Evolutionary conservation across 2,888 invertebrate species (phyloP), one percentile per base, ranked within the genome.

Genomic region (Didymodactylos carnosus): DNA sequence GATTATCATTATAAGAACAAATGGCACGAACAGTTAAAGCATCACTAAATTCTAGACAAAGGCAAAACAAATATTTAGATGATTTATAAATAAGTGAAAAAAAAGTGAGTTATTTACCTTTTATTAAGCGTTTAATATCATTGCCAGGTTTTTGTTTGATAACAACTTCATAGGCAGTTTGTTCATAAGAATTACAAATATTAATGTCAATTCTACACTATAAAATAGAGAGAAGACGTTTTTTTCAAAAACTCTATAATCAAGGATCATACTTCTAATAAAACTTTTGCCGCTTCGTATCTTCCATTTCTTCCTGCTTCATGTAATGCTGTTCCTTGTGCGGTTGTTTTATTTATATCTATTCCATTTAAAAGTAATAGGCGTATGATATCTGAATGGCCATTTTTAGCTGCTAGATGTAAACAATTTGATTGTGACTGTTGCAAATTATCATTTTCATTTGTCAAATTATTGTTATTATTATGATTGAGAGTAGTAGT

Each of bases 101-200:
- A 23, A 39, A 39, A 23, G 8, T 27, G 29, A 39, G 70, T 23
- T 23, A n/a, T n/a, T n/a, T 53, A 85, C 85, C 84, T 82, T 84
- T 84, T 13, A 85, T 80, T 41, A 85, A 78, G 71, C 83, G 81
- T 75, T 84, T 83, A 76, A 85, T 83, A 76, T 85, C 85, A 76
- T 82, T 83, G 53, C 82, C 83, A 7, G 82, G 83, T 69, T 81
- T 79, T 43, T 81, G 83, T 75, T 83, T 84, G 76, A 83, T 83
- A 51, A 84, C 83, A 53, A 83, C 83, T 77, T 84, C 84, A 76
- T 83, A 78, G 8, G 85, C 84, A 16, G 84, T 84, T 77, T 84
- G 83, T 76, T 84, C 84, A 76, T 83, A 81, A 3, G 83, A 81
- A 78, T 84, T 84, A 29, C 81, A 79, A 75, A 81, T 79, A 76